phyloP scores from a whole-genome alignment of 2,113 vertebrate genomes.

The Xyliphius kryptos region DNA sequence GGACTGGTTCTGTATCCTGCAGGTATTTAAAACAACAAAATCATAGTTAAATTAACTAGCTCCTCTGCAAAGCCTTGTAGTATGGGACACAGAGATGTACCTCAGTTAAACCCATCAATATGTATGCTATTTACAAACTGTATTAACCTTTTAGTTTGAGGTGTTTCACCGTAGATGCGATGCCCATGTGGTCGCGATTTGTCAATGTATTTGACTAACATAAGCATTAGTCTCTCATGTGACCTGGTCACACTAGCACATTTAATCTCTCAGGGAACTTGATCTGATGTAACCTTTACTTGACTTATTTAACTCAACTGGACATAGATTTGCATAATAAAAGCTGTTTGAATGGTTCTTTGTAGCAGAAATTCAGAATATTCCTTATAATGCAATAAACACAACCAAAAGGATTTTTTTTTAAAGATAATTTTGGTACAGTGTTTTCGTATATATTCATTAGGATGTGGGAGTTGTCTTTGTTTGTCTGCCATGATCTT shows the following conservation, averaged over 20 bases:
- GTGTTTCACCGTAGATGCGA: too few relatives aligned
- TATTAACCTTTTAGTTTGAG: too few relatives aligned
- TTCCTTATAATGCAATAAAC: slow-evolving; percentile 31
- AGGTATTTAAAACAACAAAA: too few relatives aligned
- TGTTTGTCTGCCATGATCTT: slow-evolving; percentile 16
- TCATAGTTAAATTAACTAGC: too few relatives aligned
- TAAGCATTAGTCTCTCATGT: slow-evolving; percentile 1
- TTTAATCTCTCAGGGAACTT: slow-evolving; percentile 54
- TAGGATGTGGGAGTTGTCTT: not conserved
- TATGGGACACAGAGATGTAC: too few relatives aligned
- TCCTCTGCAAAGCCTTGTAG: too few relatives aligned
- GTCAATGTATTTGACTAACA: not conserved
- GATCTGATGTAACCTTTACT: slow-evolving; percentile 24
- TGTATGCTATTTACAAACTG: too few relatives aligned
- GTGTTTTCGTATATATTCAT: slow-evolving; percentile 7
- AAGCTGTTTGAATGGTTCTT: slow-evolving; percentile 11
- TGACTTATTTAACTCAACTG: slow-evolving; percentile 42
- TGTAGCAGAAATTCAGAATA: slow-evolving; percentile 9
- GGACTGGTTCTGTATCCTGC: too few relatives aligned
- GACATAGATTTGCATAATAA: not conserved
- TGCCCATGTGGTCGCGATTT: too few relatives aligned
- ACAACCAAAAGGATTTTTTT: slow-evolving; percentile 30
- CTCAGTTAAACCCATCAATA: too few relatives aligned
- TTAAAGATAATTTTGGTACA: not conserved
- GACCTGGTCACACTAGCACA: slow-evolving; percentile 24